Conservation (phyloP, 1,140 invertebrate genomes). For the Aleiodes sp. region DNA sequence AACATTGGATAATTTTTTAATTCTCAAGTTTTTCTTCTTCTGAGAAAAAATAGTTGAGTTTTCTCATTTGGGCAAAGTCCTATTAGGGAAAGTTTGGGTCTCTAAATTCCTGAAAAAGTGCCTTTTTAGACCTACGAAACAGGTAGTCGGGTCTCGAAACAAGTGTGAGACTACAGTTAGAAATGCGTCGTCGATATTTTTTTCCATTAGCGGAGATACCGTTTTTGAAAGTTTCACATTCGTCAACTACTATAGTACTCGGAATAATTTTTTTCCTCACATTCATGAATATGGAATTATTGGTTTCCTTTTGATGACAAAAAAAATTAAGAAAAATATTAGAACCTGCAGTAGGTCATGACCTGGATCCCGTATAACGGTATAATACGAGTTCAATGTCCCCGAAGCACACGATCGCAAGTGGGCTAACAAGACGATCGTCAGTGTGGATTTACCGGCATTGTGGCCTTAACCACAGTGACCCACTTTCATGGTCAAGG, state of each 20-base stretch:
- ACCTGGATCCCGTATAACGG: slow-evolving; percentile 41
- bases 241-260: background rate
- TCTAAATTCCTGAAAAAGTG: background rate
- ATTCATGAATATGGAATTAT: background rate
- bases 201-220: slow-evolving; percentile 39
- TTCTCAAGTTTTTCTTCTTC: too few species aligned
- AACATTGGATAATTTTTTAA: too few species aligned
- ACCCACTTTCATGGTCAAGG: slow-evolving; percentile 61
- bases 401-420: slow-evolving; percentile 46
- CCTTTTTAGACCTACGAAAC: background rate
- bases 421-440: slow-evolving; percentile 61
- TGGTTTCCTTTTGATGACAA: too few species aligned
- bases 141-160: slow-evolving; percentile 34
- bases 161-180: slow-evolving; percentile 51
- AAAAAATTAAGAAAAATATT: background rate
- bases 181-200: slow-evolving; percentile 42
- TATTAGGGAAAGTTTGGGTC: background rate
- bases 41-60: too few species aligned
- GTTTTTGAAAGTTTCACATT: slow-evolving; percentile 41
- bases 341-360: slow-evolving; percentile 37
- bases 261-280: background rate
- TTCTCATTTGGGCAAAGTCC: too few species aligned
- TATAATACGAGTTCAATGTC: slow-evolving; percentile 39
- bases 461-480: slow-evolving; percentile 54
- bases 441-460: slow-evolving; percentile 40